Evolutionary conservation across 2,888 invertebrate species (phyloP).

Genomic region (Stratiomys singularior): DNA sequence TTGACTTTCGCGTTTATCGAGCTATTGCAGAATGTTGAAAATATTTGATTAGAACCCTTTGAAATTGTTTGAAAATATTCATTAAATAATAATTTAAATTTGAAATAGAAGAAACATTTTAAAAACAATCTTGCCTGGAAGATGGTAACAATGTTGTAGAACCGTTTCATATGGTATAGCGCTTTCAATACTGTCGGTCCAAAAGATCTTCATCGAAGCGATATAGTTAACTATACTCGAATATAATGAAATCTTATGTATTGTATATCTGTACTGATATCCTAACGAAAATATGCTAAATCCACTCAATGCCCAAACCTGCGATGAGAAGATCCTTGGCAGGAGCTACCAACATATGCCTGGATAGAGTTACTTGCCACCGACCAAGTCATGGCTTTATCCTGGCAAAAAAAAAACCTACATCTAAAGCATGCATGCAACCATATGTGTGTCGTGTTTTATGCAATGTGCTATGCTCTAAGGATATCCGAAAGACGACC

Average conservation of each 20-base stretch:
- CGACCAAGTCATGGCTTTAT: neutral
- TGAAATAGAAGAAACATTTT: too few relatives aligned
- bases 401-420: neutral
- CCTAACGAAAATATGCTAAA: constrained; percentile 30
- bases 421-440: constrained; percentile 32
- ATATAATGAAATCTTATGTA: constrained; percentile 29
- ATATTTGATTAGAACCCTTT: too few relatives aligned
- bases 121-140: too few relatives aligned
- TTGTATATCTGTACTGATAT: constrained; percentile 4
- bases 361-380: neutral
- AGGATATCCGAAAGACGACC: constrained; percentile 37
- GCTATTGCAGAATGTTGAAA: too few relatives aligned
- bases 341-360: neutral
- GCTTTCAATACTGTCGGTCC: too few relatives aligned
- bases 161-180: too few relatives aligned
- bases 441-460: constrained; percentile 42
- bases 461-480: constrained; percentile 41
- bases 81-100: too few relatives aligned
- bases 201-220: neutral
- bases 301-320: constrained; percentile 13
- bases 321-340: neutral
- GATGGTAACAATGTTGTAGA: too few relatives aligned
- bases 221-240: constrained; percentile 21
- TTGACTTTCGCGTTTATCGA: too few relatives aligned
- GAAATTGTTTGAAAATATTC: too few relatives aligned